phyloP scores from a whole-genome alignment of 2,888 invertebrate genomes.

The Hemistola chrysoprasaria region DNA sequence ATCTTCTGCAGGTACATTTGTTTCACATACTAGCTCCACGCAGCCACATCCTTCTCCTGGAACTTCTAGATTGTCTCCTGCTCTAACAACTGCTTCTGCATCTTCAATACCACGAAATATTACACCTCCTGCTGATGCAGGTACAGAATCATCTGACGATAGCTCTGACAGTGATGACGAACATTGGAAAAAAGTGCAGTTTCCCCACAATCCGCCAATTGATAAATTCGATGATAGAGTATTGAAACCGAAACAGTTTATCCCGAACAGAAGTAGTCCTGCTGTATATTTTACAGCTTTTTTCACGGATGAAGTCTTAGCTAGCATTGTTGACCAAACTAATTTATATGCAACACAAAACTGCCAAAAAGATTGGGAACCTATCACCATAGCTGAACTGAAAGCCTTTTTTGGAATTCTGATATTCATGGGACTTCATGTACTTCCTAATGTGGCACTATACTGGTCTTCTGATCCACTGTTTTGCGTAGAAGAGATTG shows the following conservation, averaged over 20 bases:
- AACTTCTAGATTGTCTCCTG: constrained; percentile 14
- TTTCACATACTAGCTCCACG: constrained; percentile 5
- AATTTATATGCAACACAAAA: constrained; percentile 5
- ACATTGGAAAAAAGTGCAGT: constrained; percentile 15
- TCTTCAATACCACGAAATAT: constrained; percentile 10
- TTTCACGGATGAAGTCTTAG: constrained; percentile 13
- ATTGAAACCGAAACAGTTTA: constrained; percentile 14
- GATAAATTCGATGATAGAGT: constrained; percentile 15
- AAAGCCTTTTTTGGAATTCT: constrained; percentile 30
- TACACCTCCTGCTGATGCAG: constrained; percentile 8
- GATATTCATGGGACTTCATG: constrained; percentile 28
- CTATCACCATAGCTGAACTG: constrained; percentile 17
- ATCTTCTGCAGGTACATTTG: constrained; percentile 10
- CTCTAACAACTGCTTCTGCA: constrained; percentile 9
- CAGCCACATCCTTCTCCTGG: constrained; percentile 7
- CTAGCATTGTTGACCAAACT: constrained; percentile 9
- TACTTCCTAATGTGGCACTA: constrained; percentile 25
- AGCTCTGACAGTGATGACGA: constrained; percentile 8
- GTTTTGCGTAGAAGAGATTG: constrained; percentile 26
- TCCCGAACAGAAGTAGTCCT: constrained; percentile 16
- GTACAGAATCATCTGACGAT: constrained; percentile 12
- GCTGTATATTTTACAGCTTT: constrained; percentile 14
- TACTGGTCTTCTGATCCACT: constrained; percentile 32
- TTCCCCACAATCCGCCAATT: constrained; percentile 13
- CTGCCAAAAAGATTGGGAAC: constrained; percentile 1